phyloP scores from a whole-genome alignment of 2,113 vertebrate species.

The Poeciliopsis occidentalis region DNA sequence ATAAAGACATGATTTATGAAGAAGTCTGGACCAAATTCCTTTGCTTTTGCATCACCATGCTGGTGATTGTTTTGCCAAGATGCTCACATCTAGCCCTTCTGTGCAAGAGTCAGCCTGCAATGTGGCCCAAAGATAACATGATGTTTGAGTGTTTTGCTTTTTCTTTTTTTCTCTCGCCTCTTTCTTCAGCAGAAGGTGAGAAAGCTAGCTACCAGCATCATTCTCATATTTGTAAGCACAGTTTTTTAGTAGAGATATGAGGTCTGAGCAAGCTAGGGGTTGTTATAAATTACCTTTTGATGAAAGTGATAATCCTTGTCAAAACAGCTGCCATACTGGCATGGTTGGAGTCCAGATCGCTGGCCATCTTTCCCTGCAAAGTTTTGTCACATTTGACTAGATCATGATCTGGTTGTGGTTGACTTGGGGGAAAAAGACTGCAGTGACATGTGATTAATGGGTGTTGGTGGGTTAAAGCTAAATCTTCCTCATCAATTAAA shows the following conservation, averaged over 20 bases:
- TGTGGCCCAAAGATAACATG: conserved; percentile 74
- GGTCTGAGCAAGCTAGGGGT: conserved; percentile 74
- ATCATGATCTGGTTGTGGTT: conserved; percentile 80
- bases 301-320: conserved; percentile 83
- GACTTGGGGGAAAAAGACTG: conserved; percentile 72
- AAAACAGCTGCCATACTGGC: conserved; percentile 79
- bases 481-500: background rate
- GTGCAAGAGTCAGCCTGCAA: conserved; percentile 75
- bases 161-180: conserved; percentile 32
- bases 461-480: conserved; percentile 37
- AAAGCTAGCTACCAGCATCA: conserved; percentile 82
- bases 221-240: conserved; percentile 78
- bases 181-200: conserved; percentile 78
- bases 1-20: conserved; percentile 64
- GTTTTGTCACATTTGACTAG: conserved; percentile 80
- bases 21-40: conserved; percentile 62
- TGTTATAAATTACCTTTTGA: conserved; percentile 84
- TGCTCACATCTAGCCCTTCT: conserved; percentile 50
- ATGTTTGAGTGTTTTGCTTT: conserved; percentile 68
- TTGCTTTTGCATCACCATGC: conserved; percentile 62
- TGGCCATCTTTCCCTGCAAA: conserved; percentile 70
- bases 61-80: conserved; percentile 65
- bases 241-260: conserved; percentile 77
- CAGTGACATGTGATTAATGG: conserved; percentile 62
- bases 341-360: conserved; percentile 70